Evolutionary conservation across 2,888 invertebrate genomes (phyloP), one percentile per base, ranked within the genome.

Genomic region (Ophraella communa): DNA sequence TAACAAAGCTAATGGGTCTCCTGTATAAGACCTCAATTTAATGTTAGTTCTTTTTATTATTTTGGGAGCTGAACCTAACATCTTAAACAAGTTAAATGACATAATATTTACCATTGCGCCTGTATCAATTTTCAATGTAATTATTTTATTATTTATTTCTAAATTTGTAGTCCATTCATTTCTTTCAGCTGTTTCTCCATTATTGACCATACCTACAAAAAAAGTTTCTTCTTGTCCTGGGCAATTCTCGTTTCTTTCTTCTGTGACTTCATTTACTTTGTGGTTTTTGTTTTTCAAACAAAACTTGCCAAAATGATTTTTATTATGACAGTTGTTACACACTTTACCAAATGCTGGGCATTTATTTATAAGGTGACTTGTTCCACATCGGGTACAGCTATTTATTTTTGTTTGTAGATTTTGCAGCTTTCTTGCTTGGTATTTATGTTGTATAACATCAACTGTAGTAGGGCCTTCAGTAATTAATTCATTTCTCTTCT

Each of bases 11-110:
- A 72, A 24, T 11, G 4, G 35, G 20, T 66, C 21, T 2, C 62
- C 59, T 14, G 67, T 54, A 52, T 71, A 69, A 1, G 63, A 52
- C 1, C 8, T 65, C 42, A 71, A 49, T 27, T 59, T 55, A 14
- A 23, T 53, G 1, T 63, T 52, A 5, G 66, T 52, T 30, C 18
- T 18, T 14, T 33, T 58, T 18, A 57, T 14, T 14, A 10, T 11
- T 33, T 33, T 33, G 8, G 8, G 8, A 8, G 8, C 1, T 8
- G 11, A 10, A 33, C 30, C 8, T 11, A 33, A 33, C 11, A 8
- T 8, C 11, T 33, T 33, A 33, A 33, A 33, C 11, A 8, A 33
- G 8, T 10, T 33, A 33, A 33, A 33, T 33, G 30, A 33, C 24
- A 24, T 42, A 21, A 11, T n/a, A n/a, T n/a, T n/a, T n/a, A n/a